Percentiles rank a stretch among this genome's conserved stretches.
phyloP scores from a whole-genome alignment of 2,888 invertebrate genomes.

The Brachypalpus laphriformis region DNA sequence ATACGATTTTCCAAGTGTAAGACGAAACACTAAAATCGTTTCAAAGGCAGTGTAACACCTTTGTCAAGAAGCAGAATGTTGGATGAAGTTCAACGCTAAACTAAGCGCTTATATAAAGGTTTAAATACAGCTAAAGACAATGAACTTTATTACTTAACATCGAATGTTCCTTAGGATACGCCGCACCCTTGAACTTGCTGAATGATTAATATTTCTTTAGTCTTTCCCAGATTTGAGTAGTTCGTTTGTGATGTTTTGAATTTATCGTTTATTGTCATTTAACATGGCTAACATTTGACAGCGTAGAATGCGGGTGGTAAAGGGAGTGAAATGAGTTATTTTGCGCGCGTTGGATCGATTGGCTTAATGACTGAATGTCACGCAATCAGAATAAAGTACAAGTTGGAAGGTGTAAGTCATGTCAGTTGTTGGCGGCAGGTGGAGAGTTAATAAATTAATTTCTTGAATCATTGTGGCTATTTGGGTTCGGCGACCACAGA shows the following conservation, averaged over 20 bases:
- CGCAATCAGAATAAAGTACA: slow-evolving; percentile 49
- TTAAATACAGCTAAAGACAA: neutral
- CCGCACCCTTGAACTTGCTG: slow-evolving; percentile 62
- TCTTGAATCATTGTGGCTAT: slow-evolving; percentile 15
- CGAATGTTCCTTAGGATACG: neutral
- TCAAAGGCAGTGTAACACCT: no score
- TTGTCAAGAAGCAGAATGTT: no score
- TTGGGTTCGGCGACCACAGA: neutral
- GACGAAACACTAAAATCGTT: no score
- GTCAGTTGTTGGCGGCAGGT: slow-evolving; percentile 32
- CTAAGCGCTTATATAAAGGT: neutral
- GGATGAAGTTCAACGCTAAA: neutral
- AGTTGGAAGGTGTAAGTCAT: slow-evolving; percentile 34
- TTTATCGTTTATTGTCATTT: slow-evolving; percentile 41
- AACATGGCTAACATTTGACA: slow-evolving; percentile 5
- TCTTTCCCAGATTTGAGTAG: slow-evolving; percentile 2
- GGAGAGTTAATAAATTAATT: slow-evolving; percentile 34
- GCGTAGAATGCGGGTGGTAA: neutral
- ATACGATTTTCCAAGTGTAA: no score
- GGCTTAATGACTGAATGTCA: slow-evolving; percentile 58
- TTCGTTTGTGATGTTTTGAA: slow-evolving; percentile 1
- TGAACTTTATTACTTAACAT: neutral
- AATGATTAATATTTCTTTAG: slow-evolving; percentile 44
- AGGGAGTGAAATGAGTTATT: slow-evolving; percentile 23
- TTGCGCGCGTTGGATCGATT: slow-evolving; percentile 46